phyloP scores from a whole-genome alignment of 2,888 invertebrate genomes.

The Blastobasis adustella region DNA sequence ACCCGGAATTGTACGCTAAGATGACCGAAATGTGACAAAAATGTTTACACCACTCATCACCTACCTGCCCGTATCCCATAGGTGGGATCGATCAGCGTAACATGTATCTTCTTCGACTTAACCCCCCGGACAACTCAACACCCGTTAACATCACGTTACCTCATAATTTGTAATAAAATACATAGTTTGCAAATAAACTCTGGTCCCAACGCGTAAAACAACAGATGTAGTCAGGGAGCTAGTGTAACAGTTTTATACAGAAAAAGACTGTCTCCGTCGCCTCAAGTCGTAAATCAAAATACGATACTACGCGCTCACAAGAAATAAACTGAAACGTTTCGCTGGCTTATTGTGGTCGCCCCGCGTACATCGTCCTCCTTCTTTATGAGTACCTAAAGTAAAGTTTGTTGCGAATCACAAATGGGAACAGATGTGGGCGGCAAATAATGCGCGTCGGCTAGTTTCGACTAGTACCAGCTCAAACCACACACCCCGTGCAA shows the following conservation, averaged over 20 bases:
- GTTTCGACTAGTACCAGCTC: too few species aligned
- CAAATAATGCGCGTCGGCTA: too few species aligned
- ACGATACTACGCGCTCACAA: not conserved
- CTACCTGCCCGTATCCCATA: too few species aligned
- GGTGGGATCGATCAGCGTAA: too few species aligned
- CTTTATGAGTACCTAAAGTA: not conserved
- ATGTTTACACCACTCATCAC: too few species aligned
- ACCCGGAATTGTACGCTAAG: too few species aligned
- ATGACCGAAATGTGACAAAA: too few species aligned
- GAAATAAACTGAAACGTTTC: not conserved
- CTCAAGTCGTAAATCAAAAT: constrained; percentile 9
- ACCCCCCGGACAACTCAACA: not conserved
- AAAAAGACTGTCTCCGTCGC: constrained; percentile 5
- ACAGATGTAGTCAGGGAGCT: not conserved
- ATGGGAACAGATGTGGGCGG: too few species aligned
- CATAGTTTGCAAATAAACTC: not conserved
- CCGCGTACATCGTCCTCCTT: not conserved
- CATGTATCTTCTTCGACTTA: too few species aligned
- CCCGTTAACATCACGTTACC: not conserved
- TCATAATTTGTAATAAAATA: not conserved
- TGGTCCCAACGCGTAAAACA: not conserved
- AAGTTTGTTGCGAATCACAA: not conserved
- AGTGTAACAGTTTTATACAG: not conserved
- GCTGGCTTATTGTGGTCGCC: not conserved
- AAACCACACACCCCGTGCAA: too few species aligned